Conservation (phyloP, 2,113 vertebrate genomes). For the Danio rerio region DNA sequence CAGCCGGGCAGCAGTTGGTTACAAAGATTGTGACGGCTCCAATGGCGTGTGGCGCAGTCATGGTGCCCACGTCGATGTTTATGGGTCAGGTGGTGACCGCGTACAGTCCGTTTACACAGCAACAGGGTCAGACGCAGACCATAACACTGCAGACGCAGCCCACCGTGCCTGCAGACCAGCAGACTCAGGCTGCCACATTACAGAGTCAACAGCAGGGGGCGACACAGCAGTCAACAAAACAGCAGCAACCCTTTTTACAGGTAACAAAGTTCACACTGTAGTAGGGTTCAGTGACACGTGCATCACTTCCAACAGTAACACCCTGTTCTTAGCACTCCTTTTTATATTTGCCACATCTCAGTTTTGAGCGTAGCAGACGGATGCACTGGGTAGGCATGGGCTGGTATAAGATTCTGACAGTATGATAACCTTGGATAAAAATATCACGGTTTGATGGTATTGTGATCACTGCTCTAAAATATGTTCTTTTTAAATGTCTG, state of each 20-base stretch:
- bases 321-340: no score
- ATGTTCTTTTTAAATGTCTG: no score
- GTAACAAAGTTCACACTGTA: no score
- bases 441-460: no score
- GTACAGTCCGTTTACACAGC: slow-evolving; percentile 82
- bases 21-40: slow-evolving; percentile 95
- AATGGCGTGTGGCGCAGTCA: slow-evolving; percentile 90
- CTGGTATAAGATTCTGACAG: no score
- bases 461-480: no score
- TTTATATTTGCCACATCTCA: no score
- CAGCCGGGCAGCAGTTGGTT: slow-evolving; percentile 93
- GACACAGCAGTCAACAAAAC: slow-evolving; percentile 75
- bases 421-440: no score
- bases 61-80: slow-evolving; percentile 98
- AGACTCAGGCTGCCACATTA: slow-evolving; percentile 74
- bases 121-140: slow-evolving; percentile 86
- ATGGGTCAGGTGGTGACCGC: slow-evolving; percentile 97
- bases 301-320: neutral
- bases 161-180: slow-evolving; percentile 75
- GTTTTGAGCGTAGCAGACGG: no score
- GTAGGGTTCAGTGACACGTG: no score
- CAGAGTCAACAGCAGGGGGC: slow-evolving; percentile 77
- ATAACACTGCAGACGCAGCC: slow-evolving; percentile 77
- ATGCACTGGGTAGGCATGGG: no score
- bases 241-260: slow-evolving; percentile 80